These are phyloP conservation scores for Coracias cyanogaster DNA, from an alignment of 2,797 vertebrate genomes.

Conservation along the genomic window DNA sequence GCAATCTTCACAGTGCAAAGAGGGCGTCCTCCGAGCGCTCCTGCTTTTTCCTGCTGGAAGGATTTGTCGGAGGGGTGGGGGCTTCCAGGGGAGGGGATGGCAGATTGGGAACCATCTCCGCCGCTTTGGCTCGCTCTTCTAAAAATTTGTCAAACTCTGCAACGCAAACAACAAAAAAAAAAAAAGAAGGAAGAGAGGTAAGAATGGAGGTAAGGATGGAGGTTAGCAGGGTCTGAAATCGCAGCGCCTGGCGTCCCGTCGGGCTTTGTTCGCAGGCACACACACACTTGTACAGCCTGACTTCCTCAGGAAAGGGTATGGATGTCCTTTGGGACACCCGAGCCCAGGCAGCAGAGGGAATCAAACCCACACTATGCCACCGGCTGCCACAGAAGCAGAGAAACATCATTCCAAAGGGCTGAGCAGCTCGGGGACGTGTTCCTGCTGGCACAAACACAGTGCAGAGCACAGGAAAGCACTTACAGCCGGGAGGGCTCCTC, in stretches of 20 bases:
- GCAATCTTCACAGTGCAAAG: constrained; percentile 85
- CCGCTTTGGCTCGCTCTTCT: constrained; percentile 97
- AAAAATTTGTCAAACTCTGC: constrained; percentile 98
- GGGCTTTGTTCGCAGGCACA: neutral
- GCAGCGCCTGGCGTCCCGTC: neutral
- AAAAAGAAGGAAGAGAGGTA: neutral
- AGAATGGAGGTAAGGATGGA: neutral
- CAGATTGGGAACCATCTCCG: constrained; percentile 89
- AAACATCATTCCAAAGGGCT: constrained; percentile 57
- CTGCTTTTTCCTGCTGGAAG: constrained; percentile 86
- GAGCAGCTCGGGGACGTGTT: neutral
- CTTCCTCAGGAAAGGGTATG: neutral
- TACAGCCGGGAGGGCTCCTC: neutral
- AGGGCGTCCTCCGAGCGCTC: constrained; percentile 89
- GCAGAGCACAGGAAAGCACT: constrained; percentile 3
- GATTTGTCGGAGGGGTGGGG: constrained; percentile 79
- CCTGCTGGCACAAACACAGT: constrained; percentile 4
- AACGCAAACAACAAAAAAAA: constrained; percentile 21
- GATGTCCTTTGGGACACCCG: neutral
- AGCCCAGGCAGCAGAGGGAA: constrained; percentile 39
- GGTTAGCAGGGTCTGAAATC: neutral
- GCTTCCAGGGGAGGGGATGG: constrained; percentile 87
- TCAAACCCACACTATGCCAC: neutral
- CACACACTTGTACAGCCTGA: neutral
- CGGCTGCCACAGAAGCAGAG: neutral